phyloP scores from a whole-genome alignment of 1,140 invertebrate species.

The Orchesella cincta region DNA sequence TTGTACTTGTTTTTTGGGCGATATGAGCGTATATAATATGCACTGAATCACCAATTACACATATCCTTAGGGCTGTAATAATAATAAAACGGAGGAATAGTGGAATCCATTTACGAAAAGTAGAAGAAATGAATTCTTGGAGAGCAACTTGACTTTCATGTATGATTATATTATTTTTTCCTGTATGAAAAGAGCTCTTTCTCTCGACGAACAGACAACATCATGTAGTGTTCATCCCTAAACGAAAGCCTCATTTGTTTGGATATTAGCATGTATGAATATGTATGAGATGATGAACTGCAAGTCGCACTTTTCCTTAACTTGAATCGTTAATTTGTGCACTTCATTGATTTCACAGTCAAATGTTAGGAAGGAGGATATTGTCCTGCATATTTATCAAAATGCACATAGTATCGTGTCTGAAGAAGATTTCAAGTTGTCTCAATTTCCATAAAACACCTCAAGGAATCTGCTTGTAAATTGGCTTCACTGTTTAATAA shows the following conservation, averaged over 20 bases:
- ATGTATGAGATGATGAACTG: conserved; percentile 15
- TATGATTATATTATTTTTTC: neutral
- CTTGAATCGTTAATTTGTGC: too few relatives aligned
- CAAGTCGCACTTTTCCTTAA: neutral
- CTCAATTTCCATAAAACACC: too few relatives aligned
- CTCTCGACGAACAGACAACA: neutral
- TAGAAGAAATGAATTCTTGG: conserved; percentile 9
- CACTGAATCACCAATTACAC: neutral
- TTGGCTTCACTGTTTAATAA: too few relatives aligned
- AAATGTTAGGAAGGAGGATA: too few relatives aligned
- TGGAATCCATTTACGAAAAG: conserved; percentile 7
- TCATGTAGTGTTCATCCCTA: neutral
- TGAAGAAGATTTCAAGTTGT: too few relatives aligned
- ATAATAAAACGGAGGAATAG: conserved; percentile 7
- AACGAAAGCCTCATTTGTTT: neutral
- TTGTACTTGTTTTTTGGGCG: too few relatives aligned
- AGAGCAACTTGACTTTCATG: conserved; percentile 7
- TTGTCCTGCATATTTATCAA: too few relatives aligned
- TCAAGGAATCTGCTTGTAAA: too few relatives aligned
- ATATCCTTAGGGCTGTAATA: conserved; percentile 6
- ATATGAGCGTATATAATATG: neutral
- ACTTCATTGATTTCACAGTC: too few relatives aligned
- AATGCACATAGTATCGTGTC: too few relatives aligned
- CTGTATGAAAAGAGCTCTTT: neutral
- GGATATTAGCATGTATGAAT: conserved; percentile 16